Evolutionary conservation across 1,140 invertebrate genomes (phyloP), one percentile per base, ranked within the genome.

Genomic region (Tetramorium parvispinum): DNA sequence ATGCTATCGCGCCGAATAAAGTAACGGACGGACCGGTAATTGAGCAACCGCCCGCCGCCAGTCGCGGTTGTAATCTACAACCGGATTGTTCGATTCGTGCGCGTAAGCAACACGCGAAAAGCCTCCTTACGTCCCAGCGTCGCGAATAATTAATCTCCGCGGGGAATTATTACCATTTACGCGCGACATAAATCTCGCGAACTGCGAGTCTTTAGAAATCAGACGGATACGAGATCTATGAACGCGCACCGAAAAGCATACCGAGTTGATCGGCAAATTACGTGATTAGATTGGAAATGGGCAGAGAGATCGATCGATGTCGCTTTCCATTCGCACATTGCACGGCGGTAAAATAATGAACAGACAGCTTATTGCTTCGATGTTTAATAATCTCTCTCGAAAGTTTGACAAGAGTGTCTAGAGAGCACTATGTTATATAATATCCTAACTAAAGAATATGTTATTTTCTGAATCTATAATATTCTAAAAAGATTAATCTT

Each of bases 91-190:
- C 51, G 53, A 83, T 83, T 63, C 55, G 63, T 77, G 51, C 53
- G 79, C 66, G 24, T 46, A 32, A 81, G 78, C 78, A 55, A 70
- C 46, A 21, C 46, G 77, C 43, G 65, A 40, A 51, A 66, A 57
- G 71, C 16, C 55, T 61, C 46, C 32, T 53, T 53, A 18, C 13
- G n/a, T 55, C 46, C 16, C 61, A 3, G 65, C 37, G 43, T 8
- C 32, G 43, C 43, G 65, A 53, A 79, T 86, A 55, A 55, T 81
- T 65, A 68, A 79, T 86, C 55, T 86, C 85, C 32, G 27, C n/a
- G 53, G 75, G 40, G 66, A 86, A 79, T 79, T 86, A 79, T 79
- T 86, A 73, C 43, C 24, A 75, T 83, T 83, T 83, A 83, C 68
- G 79, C 51, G 51, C 68, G 68, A 75, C 79, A 83, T 83, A 83